phyloP scores from a whole-genome alignment of 2,113 vertebrate genomes.

The Lathamus discolor region DNA sequence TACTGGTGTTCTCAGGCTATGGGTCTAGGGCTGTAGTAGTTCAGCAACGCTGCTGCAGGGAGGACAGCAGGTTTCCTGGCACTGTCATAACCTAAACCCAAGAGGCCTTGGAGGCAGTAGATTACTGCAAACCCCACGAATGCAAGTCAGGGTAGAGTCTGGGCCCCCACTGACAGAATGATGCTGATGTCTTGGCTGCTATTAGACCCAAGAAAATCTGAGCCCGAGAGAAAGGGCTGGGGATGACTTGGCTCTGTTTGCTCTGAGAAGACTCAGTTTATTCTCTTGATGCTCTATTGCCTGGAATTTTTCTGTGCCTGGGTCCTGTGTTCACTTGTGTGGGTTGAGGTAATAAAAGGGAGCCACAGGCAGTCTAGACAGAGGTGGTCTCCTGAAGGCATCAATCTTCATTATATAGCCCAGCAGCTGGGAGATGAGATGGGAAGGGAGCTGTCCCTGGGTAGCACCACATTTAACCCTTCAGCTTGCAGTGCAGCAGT shows the following conservation, averaged over 20 bases:
- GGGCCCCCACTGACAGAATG: fast-evolving
- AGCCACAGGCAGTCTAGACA: neutral
- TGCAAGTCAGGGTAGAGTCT: neutral
- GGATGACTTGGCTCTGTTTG: neutral
- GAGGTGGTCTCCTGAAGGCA: neutral
- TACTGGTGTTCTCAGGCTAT: neutral
- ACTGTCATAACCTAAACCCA: neutral
- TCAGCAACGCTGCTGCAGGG: neutral
- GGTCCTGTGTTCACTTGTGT: neutral
- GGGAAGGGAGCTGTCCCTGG: neutral
- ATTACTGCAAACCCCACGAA: neutral
- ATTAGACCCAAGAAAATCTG: neutral
- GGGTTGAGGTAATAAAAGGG: neutral
- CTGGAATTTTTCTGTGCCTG: neutral
- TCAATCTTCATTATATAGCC: slow-evolving; percentile 5
- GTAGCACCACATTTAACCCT: neutral
- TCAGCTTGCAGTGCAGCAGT: neutral
- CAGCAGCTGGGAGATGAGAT: neutral
- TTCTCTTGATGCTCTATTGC: neutral
- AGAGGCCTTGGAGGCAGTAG: neutral
- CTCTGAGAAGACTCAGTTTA: neutral
- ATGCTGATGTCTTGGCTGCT: neutral
- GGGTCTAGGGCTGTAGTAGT: neutral
- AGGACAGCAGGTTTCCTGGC: neutral
- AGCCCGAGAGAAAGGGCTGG: neutral